These are phyloP conservation scores for Camponotus fellah DNA, from an alignment of 2,888 invertebrate species.

Conservation along the genomic window DNA sequence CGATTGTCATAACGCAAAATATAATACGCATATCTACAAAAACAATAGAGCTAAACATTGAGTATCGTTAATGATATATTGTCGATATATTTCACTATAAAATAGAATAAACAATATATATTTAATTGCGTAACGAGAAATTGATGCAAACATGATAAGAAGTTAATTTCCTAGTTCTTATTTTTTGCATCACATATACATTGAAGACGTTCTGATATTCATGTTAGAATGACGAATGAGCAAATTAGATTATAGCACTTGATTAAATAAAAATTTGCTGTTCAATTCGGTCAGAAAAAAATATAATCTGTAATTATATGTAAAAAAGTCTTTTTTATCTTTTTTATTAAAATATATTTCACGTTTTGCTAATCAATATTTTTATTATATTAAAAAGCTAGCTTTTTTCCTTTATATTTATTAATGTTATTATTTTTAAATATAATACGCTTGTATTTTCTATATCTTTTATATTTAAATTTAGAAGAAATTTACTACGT, in stretches of 20 bases:
- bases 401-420: not conserved
- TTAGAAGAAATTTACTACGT: not conserved
- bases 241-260: too few relatives aligned
- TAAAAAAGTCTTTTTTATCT: too few relatives aligned
- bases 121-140: not conserved
- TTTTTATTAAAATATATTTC: too few relatives aligned
- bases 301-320: too few relatives aligned
- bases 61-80: not conserved
- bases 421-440: not conserved
- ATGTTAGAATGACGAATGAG: too few relatives aligned
- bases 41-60: not conserved
- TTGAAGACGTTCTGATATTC: too few relatives aligned
- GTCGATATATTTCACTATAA: not conserved
- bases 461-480: not conserved
- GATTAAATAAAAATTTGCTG: too few relatives aligned
- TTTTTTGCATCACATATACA: too few relatives aligned
- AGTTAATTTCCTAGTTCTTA: not conserved
- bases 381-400: not conserved
- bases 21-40: not conserved
- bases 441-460: not conserved
- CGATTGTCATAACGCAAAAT: conserved; percentile 24
- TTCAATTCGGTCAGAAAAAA: too few relatives aligned
- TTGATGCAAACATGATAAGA: not conserved
- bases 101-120: not conserved
- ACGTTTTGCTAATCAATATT: too few relatives aligned